phyloP scores from a whole-genome alignment of 2,888 invertebrate genomes.

The Watsonalla cultraria region DNA sequence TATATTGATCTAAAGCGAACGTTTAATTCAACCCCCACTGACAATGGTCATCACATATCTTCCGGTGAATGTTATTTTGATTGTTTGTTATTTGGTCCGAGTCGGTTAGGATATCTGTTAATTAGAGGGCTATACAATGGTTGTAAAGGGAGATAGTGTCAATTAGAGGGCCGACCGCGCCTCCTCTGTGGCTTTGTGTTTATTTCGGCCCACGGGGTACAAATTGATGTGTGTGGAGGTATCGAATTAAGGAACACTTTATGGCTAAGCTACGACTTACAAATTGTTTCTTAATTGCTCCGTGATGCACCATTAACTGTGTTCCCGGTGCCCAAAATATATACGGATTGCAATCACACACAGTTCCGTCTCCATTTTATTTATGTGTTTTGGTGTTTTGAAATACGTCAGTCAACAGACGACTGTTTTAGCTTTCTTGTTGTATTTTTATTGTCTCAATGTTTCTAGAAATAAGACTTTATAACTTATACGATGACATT shows the following conservation, averaged over 20 bases:
- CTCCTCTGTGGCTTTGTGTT: conserved; percentile 38
- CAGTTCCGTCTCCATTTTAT: neutral
- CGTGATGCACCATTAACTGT: conserved; percentile 1
- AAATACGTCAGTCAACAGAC: neutral
- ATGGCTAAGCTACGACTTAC: conserved; percentile 21
- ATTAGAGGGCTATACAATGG: conserved; percentile 57
- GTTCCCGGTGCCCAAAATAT: neutral
- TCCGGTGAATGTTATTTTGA: conserved; percentile 36
- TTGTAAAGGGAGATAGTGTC: conserved; percentile 60
- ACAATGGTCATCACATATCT: conserved; percentile 5
- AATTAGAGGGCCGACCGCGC: conserved; percentile 43
- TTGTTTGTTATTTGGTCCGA: conserved; percentile 44
- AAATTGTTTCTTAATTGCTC: conserved; percentile 40
- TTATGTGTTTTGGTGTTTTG: neutral
- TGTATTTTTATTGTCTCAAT: neutral
- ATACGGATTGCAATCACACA: neutral
- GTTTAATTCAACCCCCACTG: too few species aligned
- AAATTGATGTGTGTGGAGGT: conserved; percentile 47
- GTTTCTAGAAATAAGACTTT: too few species aligned
- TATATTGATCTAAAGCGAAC: too few species aligned
- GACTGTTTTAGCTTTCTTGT: neutral
- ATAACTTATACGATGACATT: too few species aligned
- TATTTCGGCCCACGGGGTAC: conserved; percentile 37
- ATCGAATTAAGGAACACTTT: conserved; percentile 45
- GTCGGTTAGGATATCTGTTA: conserved; percentile 48